These are phyloP conservation scores for Zygothrica quintamaculata DNA, from an alignment of 2,888 invertebrate species.

Conservation along the genomic window DNA sequence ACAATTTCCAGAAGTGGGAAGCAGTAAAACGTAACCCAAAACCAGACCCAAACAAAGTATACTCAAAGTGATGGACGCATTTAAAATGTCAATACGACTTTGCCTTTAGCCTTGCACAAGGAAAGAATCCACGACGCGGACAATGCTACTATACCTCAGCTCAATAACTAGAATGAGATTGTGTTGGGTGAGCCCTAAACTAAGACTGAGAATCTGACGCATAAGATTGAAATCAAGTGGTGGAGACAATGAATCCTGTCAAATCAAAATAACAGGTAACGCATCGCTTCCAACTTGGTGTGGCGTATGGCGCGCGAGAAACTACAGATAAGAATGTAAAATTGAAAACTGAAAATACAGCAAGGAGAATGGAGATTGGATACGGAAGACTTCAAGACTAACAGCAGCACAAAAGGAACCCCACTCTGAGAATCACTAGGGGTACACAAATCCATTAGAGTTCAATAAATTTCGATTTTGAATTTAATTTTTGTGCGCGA, in stretches of 20 bases:
- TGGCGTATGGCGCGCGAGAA: conserved; percentile 40
- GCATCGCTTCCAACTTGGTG: conserved; percentile 47
- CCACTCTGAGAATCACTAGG: conserved; percentile 54
- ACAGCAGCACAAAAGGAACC: conserved; percentile 7
- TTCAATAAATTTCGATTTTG: conserved; percentile 72
- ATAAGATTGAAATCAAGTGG: conserved; percentile 77
- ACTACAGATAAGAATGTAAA: conserved; percentile 33
- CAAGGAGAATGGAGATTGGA: not conserved
- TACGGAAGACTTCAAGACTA: not conserved
- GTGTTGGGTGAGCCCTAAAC: conserved; percentile 14
- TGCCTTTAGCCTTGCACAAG: conserved; percentile 57
- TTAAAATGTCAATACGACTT: conserved; percentile 83
- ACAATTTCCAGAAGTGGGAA: conserved; percentile 7
- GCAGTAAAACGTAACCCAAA: conserved; percentile 29
- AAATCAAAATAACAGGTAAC: conserved; percentile 73
- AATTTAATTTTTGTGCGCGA: conserved; percentile 67
- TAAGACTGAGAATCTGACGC: conserved; percentile 39
- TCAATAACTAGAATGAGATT: conserved; percentile 1
- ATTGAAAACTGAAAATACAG: not conserved
- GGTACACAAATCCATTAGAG: conserved; percentile 76
- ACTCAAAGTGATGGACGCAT: conserved; percentile 82
- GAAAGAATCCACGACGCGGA: conserved; percentile 40
- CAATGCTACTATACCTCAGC: conserved; percentile 38
- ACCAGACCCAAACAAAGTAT: conserved; percentile 38
- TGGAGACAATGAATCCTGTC: conserved; percentile 79